phyloP scores from a whole-genome alignment of 2,888 invertebrate genomes.

The Cryptus viduatorius region DNA sequence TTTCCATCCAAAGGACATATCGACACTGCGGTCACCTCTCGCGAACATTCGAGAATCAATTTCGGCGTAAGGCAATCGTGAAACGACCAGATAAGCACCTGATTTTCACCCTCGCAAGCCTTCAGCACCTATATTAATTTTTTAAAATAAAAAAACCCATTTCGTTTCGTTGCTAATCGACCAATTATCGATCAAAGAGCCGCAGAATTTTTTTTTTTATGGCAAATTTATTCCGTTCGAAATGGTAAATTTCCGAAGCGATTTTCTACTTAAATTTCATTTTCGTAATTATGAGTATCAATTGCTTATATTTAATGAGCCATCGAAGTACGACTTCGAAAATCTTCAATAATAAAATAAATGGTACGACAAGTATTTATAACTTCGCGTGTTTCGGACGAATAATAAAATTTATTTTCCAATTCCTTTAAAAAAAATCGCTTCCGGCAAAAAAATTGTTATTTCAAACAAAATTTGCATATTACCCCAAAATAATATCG shows the following conservation, averaged over 20 bases:
- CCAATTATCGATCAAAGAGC: neutral
- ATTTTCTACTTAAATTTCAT: neutral
- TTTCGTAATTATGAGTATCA: too few species aligned
- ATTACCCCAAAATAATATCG: too few species aligned
- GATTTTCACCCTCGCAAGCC: conserved; percentile 88
- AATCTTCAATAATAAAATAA: too few species aligned
- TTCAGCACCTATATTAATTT: conserved; percentile 72
- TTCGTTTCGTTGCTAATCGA: conserved; percentile 8
- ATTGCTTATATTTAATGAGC: too few species aligned
- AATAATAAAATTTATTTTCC: too few species aligned
- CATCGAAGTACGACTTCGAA: too few species aligned
- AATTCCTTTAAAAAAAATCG: too few species aligned
- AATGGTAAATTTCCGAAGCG: neutral
- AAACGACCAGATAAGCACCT: conserved; percentile 91
- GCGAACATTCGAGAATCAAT: conserved; percentile 89
- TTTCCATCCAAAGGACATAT: conserved; percentile 91
- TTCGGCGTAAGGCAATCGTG: conserved; percentile 90
- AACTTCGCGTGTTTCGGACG: too few species aligned
- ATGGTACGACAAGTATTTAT: too few species aligned
- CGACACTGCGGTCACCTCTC: conserved; percentile 89
- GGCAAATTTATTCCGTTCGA: neutral
- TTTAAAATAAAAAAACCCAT: conserved; percentile 38
- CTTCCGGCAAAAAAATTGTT: too few species aligned
- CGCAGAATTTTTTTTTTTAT: neutral
- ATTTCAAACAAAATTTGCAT: too few species aligned